Evolutionary conservation across 2,888 invertebrate species (phyloP), one percentile per base, ranked within the genome.

Genomic region (Hemaris fuciformis): DNA sequence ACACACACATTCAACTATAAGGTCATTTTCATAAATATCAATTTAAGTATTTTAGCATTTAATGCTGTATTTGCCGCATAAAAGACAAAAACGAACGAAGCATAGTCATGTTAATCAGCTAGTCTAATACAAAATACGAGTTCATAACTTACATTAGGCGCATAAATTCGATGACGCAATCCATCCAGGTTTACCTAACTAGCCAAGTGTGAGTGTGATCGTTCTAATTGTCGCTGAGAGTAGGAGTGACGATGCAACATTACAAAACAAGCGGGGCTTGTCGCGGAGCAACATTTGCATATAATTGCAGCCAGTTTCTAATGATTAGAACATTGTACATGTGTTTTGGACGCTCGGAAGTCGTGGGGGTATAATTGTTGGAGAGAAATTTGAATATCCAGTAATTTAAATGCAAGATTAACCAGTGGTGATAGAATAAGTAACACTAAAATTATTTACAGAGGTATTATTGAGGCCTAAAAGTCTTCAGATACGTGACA

Each of bases 271-370:
- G 85, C 83, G 74, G 68, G 68, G 76, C 74, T 80, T 81, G 80
- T 78, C 83, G 78, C 79, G 74, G n/a, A 70, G 69, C 70, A 73
- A 69, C 79, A 90, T 91, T 91, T 87, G 87, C 91, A 91, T 91
- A 88, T 91, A 91, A 91, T 91, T 88, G 88, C 77, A 71, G 77
- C 76, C 77, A 81, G 81, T 84, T 79, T 83, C 85, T 88, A 68
- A 71, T 72, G 68, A 72, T 69, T 68, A 63, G 67, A 61, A 66
- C 60, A 25, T 6, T 48, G 2, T 13, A 25, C 23, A 23, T 48
- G 23, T 46, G 22, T 48, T 15, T 25, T n/a, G n/a, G 20, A 15
- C 25, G n/a, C 48, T 48, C 8, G 25, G 25, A 27, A 48, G 25
- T 27, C 45, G 38, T 41, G 5, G 27, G 15, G 2, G n/a, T n/a